Percentiles rank a stretch among this genome's conserved stretches.
Conservation (phyloP, 2,797 vertebrate species). For the Platalea minor region DNA sequence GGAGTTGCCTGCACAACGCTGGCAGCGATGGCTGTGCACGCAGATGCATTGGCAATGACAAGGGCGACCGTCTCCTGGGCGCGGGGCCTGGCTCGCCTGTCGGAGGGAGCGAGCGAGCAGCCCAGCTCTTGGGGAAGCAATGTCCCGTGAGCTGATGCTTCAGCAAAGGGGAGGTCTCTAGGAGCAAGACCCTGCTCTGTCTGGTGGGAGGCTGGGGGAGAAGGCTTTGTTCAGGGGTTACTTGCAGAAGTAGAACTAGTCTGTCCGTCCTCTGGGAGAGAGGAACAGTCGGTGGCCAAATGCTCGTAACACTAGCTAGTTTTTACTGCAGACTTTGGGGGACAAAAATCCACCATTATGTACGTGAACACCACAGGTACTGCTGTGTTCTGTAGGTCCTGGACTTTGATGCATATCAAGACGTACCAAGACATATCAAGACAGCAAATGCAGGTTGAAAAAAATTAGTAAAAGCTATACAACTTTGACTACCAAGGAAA, state of each 20-base stretch:
- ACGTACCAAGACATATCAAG: too few relatives aligned
- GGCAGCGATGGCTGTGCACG: fast-evolving
- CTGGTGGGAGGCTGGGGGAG: not conserved
- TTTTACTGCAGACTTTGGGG: not conserved
- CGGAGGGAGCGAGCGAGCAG: fast-evolving
- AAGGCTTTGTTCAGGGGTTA: not conserved
- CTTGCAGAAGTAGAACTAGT: not conserved
- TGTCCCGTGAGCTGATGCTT: fast-evolving
- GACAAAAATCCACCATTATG: not conserved
- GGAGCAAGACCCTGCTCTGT: not conserved
- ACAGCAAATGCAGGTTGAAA: not conserved
- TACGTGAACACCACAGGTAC: not conserved
- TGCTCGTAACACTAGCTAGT: not conserved
- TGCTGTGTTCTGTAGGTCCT: not conserved
- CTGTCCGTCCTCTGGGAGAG: not conserved
- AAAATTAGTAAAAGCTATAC: not conserved
- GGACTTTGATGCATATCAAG: not conserved
- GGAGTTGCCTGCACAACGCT: fast-evolving
- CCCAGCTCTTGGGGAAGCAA: not conserved
- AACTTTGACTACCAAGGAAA: not conserved
- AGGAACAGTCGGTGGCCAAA: not conserved
- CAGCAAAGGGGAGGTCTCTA: not conserved
- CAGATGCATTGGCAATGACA: fast-evolving
- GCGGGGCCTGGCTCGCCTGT: fast-evolving
- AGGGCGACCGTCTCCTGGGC: not conserved